Evolutionary conservation across 1,140 invertebrate species (phyloP).

Genomic region (Eueides isabella): DNA sequence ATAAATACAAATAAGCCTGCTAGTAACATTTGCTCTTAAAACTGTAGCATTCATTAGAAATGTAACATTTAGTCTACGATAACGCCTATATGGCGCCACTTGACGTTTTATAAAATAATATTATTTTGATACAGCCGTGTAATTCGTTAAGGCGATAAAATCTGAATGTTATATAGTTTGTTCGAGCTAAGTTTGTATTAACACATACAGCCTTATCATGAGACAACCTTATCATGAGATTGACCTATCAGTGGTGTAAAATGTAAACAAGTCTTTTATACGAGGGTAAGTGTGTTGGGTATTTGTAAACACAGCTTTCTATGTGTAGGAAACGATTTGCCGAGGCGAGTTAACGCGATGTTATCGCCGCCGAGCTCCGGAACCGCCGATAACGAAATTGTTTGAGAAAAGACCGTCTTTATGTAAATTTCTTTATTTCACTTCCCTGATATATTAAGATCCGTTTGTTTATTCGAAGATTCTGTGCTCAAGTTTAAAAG

Average conservation of each 20-base stretch:
- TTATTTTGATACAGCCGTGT: background rate
- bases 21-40: background rate
- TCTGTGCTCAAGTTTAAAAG: conserved; percentile 5
- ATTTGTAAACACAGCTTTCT: conserved; percentile 46
- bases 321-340: conserved; percentile 52
- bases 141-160: conserved; percentile 9
- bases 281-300: conserved; percentile 24
- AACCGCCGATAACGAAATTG: conserved; percentile 54
- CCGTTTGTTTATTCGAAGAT: conserved; percentile 11
- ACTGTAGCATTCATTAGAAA: background rate
- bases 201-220: too few relatives aligned
- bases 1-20: background rate
- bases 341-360: conserved; percentile 47
- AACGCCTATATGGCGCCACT: background rate
- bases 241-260: conserved; percentile 15
- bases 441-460: conserved; percentile 14
- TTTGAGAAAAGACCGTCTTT: conserved; percentile 41
- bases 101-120: background rate
- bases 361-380: conserved; percentile 48
- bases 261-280: conserved; percentile 31
- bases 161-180: background rate
- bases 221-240: conserved; percentile 16
- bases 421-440: conserved; percentile 24
- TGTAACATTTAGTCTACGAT: background rate
- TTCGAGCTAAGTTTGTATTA: background rate